Conservation (phyloP, 1,140 invertebrate genomes). For the Cyclargus thomasi region DNA sequence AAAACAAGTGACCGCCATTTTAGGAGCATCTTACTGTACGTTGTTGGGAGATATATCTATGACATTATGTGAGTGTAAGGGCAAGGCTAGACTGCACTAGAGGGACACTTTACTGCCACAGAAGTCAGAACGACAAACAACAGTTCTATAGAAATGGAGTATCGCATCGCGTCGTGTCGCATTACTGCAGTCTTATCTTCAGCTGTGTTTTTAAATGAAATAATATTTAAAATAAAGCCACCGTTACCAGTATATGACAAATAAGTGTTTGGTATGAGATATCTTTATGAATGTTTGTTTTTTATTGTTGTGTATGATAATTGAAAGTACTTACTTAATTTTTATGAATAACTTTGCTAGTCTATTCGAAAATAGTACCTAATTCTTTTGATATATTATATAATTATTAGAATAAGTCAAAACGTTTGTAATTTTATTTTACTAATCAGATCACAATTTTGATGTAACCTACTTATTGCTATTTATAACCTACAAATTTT, state of each 20-base stretch:
- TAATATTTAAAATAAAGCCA: background rate
- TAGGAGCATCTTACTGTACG: no score
- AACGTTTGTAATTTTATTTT: background rate
- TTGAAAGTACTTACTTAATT: slow-evolving; percentile 13
- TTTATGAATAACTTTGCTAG: slow-evolving; percentile 4
- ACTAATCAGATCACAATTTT: background rate
- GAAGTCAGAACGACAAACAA: no score
- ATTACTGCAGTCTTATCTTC: no score
- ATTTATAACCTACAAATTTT: background rate
- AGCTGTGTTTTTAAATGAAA: no score
- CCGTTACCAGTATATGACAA: slow-evolving; percentile 11
- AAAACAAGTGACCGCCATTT: background rate
- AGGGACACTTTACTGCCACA: no score
- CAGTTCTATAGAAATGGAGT: no score
- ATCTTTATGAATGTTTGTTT: background rate
- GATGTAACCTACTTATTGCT: background rate
- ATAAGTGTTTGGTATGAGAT: background rate
- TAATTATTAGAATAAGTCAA: background rate
- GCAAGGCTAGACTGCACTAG: no score
- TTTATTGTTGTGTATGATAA: background rate
- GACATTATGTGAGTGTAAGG: no score
- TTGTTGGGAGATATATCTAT: no score
- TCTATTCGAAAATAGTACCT: background rate
- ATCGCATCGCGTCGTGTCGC: no score
- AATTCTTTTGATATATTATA: background rate